Conservation (phyloP, 2,113 vertebrate genomes). For the Pungitius pungitius region DNA sequence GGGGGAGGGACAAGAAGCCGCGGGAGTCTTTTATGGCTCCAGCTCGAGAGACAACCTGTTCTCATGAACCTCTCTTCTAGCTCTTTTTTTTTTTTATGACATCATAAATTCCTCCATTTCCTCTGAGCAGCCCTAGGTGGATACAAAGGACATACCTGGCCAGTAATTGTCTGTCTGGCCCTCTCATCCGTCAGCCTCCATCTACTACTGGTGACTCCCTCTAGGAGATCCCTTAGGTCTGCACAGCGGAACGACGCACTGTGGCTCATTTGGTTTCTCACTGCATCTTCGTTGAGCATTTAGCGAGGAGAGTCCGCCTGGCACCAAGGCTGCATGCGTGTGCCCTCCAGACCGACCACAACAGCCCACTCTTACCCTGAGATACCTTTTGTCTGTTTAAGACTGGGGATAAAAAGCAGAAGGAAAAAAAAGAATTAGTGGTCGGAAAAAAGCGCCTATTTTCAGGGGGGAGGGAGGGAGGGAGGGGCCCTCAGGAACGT, state of each 20-base stretch:
- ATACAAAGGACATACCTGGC: conserved; percentile 76
- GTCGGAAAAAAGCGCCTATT: conserved; percentile 33
- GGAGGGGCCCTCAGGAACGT: conserved; percentile 57
- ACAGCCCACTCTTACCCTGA: conserved; percentile 41
- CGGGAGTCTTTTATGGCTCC: conserved; percentile 73
- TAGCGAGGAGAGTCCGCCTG: conserved; percentile 16
- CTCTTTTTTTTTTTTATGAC: conserved; percentile 80
- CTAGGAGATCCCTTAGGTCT: conserved; percentile 48
- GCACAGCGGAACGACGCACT: conserved; percentile 40
- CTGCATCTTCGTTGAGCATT: conserved; percentile 16
- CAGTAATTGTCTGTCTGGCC: conserved; percentile 74
- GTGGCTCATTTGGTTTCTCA: conserved; percentile 38
- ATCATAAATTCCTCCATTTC: conserved; percentile 81
- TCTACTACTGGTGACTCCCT: conserved; percentile 62
- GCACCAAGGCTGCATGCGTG: conserved; percentile 13
- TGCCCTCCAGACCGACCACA: conserved; percentile 46
- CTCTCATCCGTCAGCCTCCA: conserved; percentile 63
- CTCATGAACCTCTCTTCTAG: conserved; percentile 71
- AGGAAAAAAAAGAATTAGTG: conserved; percentile 64
- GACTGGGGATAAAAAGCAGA: conserved; percentile 51
- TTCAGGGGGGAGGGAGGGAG: neutral
- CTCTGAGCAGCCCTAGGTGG: conserved; percentile 76
- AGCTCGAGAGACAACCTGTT: conserved; percentile 75
- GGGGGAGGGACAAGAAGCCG: conserved; percentile 57
- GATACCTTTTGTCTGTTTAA: conserved; percentile 67